Conservation (phyloP, 1,140 invertebrate genomes). For the Teleogryllus occipitalis region DNA sequence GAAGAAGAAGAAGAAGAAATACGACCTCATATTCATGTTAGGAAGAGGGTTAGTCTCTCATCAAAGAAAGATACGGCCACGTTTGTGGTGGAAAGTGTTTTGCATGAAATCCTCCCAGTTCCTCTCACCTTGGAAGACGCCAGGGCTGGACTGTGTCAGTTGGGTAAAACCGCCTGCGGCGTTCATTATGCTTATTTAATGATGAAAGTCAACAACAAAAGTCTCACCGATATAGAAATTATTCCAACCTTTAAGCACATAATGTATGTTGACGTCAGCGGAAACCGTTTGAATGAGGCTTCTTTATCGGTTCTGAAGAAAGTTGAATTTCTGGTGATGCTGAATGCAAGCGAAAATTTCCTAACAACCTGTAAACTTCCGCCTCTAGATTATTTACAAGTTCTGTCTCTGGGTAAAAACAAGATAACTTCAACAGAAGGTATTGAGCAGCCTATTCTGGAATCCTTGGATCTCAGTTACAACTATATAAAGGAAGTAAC, state of each 20-base stretch:
- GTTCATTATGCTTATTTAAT: background rate
- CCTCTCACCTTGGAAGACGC: background rate
- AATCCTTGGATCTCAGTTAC: slow-evolving; percentile 37
- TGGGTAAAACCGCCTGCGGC: background rate
- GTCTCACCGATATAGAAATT: slow-evolving; percentile 38
- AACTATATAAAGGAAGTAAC: slow-evolving; percentile 24
- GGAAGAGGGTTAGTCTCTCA: background rate
- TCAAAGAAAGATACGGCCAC: background rate
- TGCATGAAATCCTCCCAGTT: too few species aligned
- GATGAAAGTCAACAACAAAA: background rate
- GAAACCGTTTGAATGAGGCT: slow-evolving; percentile 39
- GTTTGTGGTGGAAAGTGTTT: too few species aligned
- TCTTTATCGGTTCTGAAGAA: slow-evolving; percentile 38
- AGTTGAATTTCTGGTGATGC: slow-evolving; percentile 41
- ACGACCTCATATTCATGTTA: background rate
- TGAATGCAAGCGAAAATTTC: slow-evolving; percentile 32
- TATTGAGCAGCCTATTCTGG: slow-evolving; percentile 42
- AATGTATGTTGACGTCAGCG: slow-evolving; percentile 43
- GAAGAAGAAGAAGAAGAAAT: background rate
- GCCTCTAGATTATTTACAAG: slow-evolving; percentile 44
- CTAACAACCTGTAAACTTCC: slow-evolving; percentile 36
- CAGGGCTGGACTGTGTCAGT: background rate
- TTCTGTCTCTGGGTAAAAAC: slow-evolving; percentile 43
- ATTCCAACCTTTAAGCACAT: slow-evolving; percentile 42
- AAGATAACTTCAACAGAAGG: slow-evolving; percentile 37